These are phyloP conservation scores for Tetheella fluctuosa DNA, from an alignment of 2,888 invertebrate species.

Conservation along the genomic window DNA sequence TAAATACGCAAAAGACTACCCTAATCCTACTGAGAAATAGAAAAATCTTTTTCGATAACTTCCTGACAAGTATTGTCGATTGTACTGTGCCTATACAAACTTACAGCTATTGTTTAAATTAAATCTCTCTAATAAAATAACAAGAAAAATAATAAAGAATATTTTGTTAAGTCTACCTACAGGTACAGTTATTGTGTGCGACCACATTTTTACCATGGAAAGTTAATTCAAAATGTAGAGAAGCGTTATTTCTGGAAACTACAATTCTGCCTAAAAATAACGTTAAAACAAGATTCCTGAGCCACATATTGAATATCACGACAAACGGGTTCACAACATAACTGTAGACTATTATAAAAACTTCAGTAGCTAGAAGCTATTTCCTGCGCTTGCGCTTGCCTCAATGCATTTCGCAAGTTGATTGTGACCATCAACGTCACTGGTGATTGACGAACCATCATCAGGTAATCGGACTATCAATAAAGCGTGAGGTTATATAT, in stretches of 20 bases:
- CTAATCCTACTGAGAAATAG: too few species aligned
- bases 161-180: too few species aligned
- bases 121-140: too few species aligned
- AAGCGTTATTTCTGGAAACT: neutral
- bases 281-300: neutral
- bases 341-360: constrained; percentile 4
- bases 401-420: constrained; percentile 1
- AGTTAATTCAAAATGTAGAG: neutral
- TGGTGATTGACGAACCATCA: neutral
- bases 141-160: too few species aligned
- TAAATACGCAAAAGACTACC: neutral
- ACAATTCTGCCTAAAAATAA: neutral
- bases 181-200: too few species aligned
- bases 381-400: neutral
- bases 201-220: too few species aligned
- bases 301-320: neutral
- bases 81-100: too few species aligned
- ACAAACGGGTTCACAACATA: neutral
- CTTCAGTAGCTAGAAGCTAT: neutral
- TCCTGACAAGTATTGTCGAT: too few species aligned
- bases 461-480: neutral
- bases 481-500: neutral
- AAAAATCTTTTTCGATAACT: too few species aligned
- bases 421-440: constrained; percentile 3
- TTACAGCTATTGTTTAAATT: too few species aligned